These are phyloP conservation scores for Eriosoma lanigerum DNA, from an alignment of 1,140 invertebrate species.

Conservation along the genomic window DNA sequence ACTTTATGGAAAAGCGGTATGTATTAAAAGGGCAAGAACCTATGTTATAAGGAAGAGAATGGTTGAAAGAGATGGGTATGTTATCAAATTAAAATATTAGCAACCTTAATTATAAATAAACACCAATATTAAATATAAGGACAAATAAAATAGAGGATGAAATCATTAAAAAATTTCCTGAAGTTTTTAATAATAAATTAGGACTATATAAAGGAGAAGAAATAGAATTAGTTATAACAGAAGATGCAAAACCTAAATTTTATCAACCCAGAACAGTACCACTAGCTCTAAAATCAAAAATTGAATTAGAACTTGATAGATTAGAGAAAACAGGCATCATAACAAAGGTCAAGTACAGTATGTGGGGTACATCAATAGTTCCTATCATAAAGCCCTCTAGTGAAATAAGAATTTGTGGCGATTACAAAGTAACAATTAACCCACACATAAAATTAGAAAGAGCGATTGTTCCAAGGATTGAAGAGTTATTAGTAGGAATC, in stretches of 20 bases:
- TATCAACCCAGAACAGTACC: constrained; percentile 58
- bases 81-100: constrained; percentile 8
- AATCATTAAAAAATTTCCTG: constrained; percentile 23
- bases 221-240: constrained; percentile 15
- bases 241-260: constrained; percentile 55
- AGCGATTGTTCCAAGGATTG: not conserved
- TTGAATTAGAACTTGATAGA: constrained; percentile 55
- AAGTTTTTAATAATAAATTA: not conserved
- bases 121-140: not conserved
- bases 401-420: constrained; percentile 57
- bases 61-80: constrained; percentile 1
- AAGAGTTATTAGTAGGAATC: constrained; percentile 22
- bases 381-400: constrained; percentile 58
- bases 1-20: constrained; percentile 3
- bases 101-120: not conserved
- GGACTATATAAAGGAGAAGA: not conserved
- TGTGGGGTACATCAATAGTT: constrained; percentile 60
- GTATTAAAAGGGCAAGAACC: constrained; percentile 34
- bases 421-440: constrained; percentile 57
- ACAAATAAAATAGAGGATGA: not conserved
- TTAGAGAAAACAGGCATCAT: constrained; percentile 54
- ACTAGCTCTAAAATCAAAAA: constrained; percentile 56
- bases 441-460: not conserved
- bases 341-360: constrained; percentile 54
- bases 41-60: constrained; percentile 38